Conservation (phyloP, 2,113 vertebrate species). For the Dicaeum eximium region DNA sequence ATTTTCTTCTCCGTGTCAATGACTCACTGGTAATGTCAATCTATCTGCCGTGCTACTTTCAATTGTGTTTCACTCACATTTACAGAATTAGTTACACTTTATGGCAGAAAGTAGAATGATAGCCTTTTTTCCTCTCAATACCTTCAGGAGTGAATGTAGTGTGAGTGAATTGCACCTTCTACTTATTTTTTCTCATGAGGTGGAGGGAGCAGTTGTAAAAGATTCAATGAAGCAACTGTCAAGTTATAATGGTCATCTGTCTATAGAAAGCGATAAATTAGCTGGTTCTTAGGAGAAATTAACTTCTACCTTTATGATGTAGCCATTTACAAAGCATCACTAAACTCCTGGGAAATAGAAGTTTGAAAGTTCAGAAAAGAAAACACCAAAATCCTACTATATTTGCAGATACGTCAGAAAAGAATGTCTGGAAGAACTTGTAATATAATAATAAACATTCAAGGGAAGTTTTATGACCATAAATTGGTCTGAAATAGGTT, state of each 20-base stretch:
- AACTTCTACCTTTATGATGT: constrained; percentile 49
- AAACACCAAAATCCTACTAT: neutral
- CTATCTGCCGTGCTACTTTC: constrained; percentile 1
- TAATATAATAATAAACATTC: neutral
- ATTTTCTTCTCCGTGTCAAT: neutral
- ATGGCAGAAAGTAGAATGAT: neutral
- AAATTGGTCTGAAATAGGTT: neutral
- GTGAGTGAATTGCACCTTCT: constrained; percentile 33
- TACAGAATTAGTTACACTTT: constrained; percentile 38
- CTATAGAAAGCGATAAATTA: constrained; percentile 73
- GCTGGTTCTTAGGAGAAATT: constrained; percentile 70
- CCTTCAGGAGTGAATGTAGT: neutral
- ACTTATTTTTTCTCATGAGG: constrained; percentile 43
- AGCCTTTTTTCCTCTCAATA: neutral
- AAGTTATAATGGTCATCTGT: constrained; percentile 66
- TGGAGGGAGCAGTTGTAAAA: constrained; percentile 62
- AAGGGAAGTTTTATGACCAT: neutral
- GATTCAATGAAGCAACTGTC: constrained; percentile 71
- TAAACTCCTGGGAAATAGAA: constrained; percentile 31
- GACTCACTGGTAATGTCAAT: constrained; percentile 8
- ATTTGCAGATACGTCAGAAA: neutral
- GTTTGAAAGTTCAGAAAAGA: constrained; percentile 1
- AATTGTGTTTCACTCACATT: constrained; percentile 12
- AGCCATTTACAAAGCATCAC: constrained; percentile 54
- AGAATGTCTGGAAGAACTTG: neutral